These are phyloP conservation scores for Platycheirus albimanus DNA, from an alignment of 2,888 invertebrate genomes.

Conservation along the genomic window DNA sequence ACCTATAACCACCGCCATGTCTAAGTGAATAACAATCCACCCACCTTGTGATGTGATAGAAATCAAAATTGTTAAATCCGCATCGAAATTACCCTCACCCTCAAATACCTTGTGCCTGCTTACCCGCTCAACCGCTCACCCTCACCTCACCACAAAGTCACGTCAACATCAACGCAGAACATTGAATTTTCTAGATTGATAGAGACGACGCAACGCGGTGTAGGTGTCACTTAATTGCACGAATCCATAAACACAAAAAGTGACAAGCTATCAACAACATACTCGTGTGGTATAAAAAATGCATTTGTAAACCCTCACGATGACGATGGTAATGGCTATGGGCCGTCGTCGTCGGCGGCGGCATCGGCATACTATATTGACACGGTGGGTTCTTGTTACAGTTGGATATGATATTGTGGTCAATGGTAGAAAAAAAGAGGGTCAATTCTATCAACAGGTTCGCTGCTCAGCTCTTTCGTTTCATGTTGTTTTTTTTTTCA, in stretches of 20 bases:
- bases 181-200: too few relatives aligned
- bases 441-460: constrained; percentile 53
- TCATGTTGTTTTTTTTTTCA: constrained; percentile 7
- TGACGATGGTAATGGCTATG: constrained; percentile 49
- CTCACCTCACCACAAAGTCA: constrained; percentile 10
- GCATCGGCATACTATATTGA: background rate
- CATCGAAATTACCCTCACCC: constrained; percentile 17
- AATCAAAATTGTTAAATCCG: constrained; percentile 56
- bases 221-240: constrained; percentile 73
- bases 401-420: constrained; percentile 33
- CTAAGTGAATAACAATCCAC: constrained; percentile 56
- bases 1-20: constrained; percentile 9
- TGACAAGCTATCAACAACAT: constrained; percentile 68
- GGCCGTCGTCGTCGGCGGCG: constrained; percentile 16
- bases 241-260: constrained; percentile 67
- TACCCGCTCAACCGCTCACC: background rate
- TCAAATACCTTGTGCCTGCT: background rate
- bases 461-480: constrained; percentile 46
- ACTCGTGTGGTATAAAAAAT: constrained; percentile 10
- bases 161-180: too few relatives aligned
- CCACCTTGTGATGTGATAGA: constrained; percentile 45
- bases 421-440: constrained; percentile 41
- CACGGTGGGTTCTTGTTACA: constrained; percentile 33
- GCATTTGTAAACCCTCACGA: constrained; percentile 54
- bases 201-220: too few relatives aligned